Percentiles rank a stretch among this genome's conserved stretches.
phyloP scores from a whole-genome alignment of 2,888 invertebrate species.

The Rhodophaea formosa region DNA sequence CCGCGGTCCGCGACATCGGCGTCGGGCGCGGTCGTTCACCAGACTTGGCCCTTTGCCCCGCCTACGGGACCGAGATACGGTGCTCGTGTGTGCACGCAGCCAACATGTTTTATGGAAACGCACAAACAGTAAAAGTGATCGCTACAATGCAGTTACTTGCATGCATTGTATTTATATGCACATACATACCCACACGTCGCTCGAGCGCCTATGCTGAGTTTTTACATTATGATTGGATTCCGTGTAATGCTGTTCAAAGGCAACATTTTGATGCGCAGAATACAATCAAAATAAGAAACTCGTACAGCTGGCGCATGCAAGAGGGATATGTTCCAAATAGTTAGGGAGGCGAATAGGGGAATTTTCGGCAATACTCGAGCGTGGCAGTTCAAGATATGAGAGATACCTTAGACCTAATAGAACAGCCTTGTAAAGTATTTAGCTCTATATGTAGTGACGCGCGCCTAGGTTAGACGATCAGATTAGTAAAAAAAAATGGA shows the following conservation, averaged over 20 bases:
- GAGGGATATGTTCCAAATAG: no score
- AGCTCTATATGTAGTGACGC: no score
- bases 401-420: no score
- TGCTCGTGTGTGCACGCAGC: constrained; percentile 26
- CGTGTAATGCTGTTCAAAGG: not conserved
- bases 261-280: no score
- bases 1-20: constrained; percentile 18
- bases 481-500: no score
- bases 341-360: no score
- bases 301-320: no score
- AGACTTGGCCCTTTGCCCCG: constrained; percentile 52
- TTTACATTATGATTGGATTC: not conserved
- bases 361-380: no score
- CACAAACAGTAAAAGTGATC: constrained; percentile 13
- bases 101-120: not conserved
- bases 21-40: constrained; percentile 55
- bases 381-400: no score
- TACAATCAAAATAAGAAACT: no score
- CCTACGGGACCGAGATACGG: constrained; percentile 41
- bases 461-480: no score
- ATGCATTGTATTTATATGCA: not conserved
- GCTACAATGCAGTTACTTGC: constrained; percentile 1
- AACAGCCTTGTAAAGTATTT: no score
- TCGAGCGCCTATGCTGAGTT: not conserved
- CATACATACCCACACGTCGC: not conserved